A percentile compares a stretch with the other conserved stretches of the same genome.
Evolutionary conservation across 2,888 invertebrate genomes (phyloP).

Genomic region (Plebejus argus): DNA sequence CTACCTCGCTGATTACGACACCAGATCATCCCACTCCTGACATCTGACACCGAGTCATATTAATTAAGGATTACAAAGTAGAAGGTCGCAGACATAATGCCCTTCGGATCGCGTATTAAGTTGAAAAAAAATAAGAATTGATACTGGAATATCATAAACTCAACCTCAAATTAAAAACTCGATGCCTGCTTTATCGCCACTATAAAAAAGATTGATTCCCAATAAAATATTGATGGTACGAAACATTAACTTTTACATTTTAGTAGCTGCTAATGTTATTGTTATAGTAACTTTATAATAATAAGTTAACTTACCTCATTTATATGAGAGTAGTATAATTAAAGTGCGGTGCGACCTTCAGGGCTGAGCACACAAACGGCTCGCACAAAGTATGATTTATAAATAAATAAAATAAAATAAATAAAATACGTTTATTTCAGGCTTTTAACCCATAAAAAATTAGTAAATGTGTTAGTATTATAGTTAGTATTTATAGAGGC

Average conservation of each 20-base stretch:
- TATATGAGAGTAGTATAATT: neutral
- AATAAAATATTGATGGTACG: neutral
- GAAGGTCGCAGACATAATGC: neutral
- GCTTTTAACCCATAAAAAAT: too few species aligned
- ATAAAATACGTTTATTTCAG: too few species aligned
- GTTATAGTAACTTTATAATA: neutral
- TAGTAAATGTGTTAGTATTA: too few species aligned
- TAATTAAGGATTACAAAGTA: neutral
- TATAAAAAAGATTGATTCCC: neutral
- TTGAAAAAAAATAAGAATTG: neutral
- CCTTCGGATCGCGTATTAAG: neutral
- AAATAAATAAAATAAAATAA: too few species aligned
- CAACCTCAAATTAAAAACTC: neutral
- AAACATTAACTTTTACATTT: neutral
- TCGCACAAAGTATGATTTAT: constrained; percentile 11
- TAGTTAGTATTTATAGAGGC: too few species aligned
- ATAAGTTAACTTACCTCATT: constrained; percentile 1
- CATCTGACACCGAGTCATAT: neutral
- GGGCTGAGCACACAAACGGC: neutral
- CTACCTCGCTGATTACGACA: constrained; percentile 1
- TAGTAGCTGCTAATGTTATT: neutral
- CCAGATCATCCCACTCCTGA: neutral
- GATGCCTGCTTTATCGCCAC: neutral
- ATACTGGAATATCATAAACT: neutral
- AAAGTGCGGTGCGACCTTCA: neutral